Conservation (phyloP, 2,888 invertebrate genomes). For the Stenodema calcarata region DNA sequence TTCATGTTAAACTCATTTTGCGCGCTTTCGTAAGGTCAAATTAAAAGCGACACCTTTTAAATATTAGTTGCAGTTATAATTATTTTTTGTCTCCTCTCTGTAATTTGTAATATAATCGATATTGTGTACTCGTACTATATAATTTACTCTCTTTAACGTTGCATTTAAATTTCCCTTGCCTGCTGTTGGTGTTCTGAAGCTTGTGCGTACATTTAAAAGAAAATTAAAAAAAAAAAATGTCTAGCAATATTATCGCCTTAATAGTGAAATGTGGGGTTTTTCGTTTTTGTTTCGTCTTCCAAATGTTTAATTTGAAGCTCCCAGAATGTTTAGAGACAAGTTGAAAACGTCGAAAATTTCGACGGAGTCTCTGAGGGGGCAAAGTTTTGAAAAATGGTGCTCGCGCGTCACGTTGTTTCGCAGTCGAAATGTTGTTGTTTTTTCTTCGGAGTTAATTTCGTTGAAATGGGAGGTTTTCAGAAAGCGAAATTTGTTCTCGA, state of each 20-base stretch:
- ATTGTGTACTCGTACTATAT: background rate
- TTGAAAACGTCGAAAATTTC: background rate
- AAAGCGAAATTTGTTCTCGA: too few species aligned
- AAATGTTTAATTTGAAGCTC: background rate
- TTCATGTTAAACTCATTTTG: background rate
- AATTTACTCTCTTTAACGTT: background rate
- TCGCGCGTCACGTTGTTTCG: too few species aligned
- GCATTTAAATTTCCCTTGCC: slow-evolving; percentile 5
- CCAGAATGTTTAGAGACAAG: background rate
- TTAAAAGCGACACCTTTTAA: background rate
- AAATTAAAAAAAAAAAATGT: background rate
- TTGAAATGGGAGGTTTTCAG: too few species aligned
- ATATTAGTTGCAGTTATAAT: background rate
- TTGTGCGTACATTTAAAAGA: background rate
- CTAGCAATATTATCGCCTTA: background rate
- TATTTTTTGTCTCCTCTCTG: background rate
- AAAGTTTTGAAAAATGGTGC: background rate
- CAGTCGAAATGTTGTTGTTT: too few species aligned
- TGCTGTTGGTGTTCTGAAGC: background rate
- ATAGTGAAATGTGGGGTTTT: background rate
- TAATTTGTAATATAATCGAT: background rate
- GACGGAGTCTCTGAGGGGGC: background rate
- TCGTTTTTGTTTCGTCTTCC: background rate
- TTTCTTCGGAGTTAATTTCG: too few species aligned
- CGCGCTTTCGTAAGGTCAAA: background rate